Base-by-base conservation (phyloP, 2,888 invertebrate genomes). In the Lithophane leautieri region DNA sequence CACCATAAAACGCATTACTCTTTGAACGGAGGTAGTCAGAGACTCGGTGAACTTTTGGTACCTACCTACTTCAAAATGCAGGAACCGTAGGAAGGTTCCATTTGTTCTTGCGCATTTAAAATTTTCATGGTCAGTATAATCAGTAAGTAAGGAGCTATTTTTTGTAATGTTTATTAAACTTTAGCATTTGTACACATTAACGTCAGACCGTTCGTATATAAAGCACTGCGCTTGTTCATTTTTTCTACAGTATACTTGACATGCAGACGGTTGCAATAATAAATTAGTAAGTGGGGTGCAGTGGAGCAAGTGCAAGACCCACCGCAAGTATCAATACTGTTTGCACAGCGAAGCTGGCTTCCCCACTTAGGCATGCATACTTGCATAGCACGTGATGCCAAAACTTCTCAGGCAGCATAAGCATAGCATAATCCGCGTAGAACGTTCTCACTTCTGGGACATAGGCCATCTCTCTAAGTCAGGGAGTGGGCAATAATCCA, bases 111-210 rank as follows among this genome's bases (percentile, higher is more conserved):
- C n/a, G 40, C 16, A 54, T 78, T 22, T 8, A 11, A 28, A 14
- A 50, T 60, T 47, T 58, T 79, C 79, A 83, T 28, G 71, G 67
- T 63, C 67, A 63, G 58, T 40, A 25, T n/a, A 42, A 16, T 56
- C 14, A 25, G 14, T 72, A 72, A 70, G 9, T 12, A 9, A 40
- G 14, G 34, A 42, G n/a, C 1, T 56, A n/a, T 56, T 63, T 80
- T 79, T 52, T 44, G 1, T 19, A 25, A 25, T 77, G 42, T 69
- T 44, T 14, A 25, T 52, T 63, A 52, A 63, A 67, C 67, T 83
- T 76, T 28, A 66, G 19, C 16, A 58, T 75, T 62, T n/a, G 16
- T 14, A 63, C 22, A 28, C 11, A 28, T 67, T 62, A 42, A 60
- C 34, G 25, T 56, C 22, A 34, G 28, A 52, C 11, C 56, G 11